These are phyloP conservation scores for Fragum whitleyi DNA, from an alignment of 2,888 invertebrate species.

Conservation along the genomic window DNA sequence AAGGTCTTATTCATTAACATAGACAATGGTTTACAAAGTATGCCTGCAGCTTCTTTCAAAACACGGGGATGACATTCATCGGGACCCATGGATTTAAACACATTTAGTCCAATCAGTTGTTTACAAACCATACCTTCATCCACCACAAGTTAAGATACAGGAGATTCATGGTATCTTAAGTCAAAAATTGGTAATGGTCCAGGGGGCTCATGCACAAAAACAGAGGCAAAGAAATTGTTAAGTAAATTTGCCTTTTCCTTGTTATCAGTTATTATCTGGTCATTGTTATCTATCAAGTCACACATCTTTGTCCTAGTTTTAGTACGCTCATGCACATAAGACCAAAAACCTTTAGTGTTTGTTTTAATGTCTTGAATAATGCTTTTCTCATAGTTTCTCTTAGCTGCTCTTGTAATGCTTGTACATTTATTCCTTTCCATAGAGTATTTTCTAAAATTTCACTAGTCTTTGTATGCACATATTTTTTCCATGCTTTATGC, in stretches of 20 bases:
- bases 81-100: constrained; percentile 1
- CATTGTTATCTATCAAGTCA: neutral
- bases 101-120: neutral
- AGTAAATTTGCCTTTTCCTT: neutral
- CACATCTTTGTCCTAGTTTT: no score
- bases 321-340: no score
- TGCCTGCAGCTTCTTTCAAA: neutral
- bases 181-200: neutral
- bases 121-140: neutral
- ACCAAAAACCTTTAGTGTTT: no score
- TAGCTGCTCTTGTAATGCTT: no score
- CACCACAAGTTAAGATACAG: neutral
- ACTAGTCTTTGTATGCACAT: neutral
- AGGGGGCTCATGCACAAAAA: neutral
- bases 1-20: neutral
- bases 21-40: neutral
- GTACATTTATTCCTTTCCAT: no score
- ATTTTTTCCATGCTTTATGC: no score
- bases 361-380: no score
- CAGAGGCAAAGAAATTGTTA: neutral
- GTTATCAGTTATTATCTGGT: neutral
- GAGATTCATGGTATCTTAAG: neutral
- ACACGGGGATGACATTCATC: neutral
- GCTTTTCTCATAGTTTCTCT: no score
- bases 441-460: neutral